These are phyloP conservation scores for Chaetophractus vellerosus DNA, from an alignment of 2,797 vertebrate species.

Conservation along the genomic window DNA sequence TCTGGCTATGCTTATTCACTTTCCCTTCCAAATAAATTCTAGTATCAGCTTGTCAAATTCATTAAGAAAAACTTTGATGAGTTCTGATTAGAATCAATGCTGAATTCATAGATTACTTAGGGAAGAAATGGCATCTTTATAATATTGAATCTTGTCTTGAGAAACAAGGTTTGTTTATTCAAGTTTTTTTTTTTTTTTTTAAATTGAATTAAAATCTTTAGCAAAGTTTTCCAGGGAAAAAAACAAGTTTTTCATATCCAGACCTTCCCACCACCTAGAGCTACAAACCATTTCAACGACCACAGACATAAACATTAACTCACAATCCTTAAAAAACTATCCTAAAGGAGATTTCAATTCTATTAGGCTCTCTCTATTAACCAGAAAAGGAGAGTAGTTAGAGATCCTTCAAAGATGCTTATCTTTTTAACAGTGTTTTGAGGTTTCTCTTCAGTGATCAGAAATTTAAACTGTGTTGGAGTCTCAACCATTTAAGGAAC, in stretches of 20 bases:
- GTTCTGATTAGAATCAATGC: not conserved
- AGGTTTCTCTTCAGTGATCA: not conserved
- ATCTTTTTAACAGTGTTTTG: not conserved
- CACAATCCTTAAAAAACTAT: not conserved
- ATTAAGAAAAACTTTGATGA: not conserved
- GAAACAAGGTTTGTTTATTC: not conserved
- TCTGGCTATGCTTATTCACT: not conserved
- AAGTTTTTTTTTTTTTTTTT: not conserved
- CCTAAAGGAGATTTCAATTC: slow-evolving; percentile 5
- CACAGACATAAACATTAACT: not conserved
- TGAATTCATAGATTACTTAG: not conserved
- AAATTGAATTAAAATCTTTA: not conserved
- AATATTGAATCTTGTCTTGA: not conserved
- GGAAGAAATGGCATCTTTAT: not conserved
- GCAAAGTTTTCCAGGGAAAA: not conserved
- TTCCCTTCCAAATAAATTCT: slow-evolving; percentile 34
- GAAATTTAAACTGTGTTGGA: not conserved
- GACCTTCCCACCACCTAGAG: not conserved
- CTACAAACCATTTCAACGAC: not conserved
- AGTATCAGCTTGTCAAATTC: not conserved
- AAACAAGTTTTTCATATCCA: not conserved
- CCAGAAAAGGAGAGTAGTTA: not conserved
- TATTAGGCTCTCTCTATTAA: not conserved
- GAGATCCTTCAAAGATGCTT: not conserved
- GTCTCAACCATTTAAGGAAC: not conserved